Percentiles rank a stretch among this genome's conserved stretches.
These are phyloP conservation scores for Uropetala carovei DNA, from an alignment of 2,888 invertebrate genomes.

Conservation along the genomic window DNA sequence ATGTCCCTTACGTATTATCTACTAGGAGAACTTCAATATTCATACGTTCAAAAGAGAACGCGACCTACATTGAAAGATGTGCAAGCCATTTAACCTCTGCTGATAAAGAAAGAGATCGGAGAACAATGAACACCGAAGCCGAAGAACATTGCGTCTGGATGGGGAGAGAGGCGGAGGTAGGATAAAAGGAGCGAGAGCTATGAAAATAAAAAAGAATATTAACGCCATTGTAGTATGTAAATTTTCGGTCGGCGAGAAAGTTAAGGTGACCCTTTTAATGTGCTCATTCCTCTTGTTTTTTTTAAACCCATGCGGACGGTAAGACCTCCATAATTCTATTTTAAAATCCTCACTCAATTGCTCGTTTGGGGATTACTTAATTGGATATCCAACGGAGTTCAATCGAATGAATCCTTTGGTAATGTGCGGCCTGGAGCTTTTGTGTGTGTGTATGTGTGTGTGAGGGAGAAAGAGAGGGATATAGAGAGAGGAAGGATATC, in stretches of 20 bases:
- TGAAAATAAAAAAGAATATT: background rate
- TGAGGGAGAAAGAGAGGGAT: slow-evolving; percentile 1
- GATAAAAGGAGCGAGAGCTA: background rate
- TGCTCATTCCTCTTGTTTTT: background rate
- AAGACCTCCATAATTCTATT: background rate
- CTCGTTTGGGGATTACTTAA: slow-evolving; percentile 32
- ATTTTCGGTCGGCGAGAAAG: background rate
- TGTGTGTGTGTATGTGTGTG: too few species aligned
- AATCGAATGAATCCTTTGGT: background rate
- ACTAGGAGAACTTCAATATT: background rate
- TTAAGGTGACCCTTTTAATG: background rate
- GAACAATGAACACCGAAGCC: background rate
- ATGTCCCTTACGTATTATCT: background rate
- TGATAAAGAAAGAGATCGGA: background rate
- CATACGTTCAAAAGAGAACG: background rate
- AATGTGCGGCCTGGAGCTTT: background rate
- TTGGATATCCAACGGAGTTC: slow-evolving; percentile 11
- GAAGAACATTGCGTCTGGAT: background rate
- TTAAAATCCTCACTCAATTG: slow-evolving; percentile 1
- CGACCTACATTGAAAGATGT: background rate
- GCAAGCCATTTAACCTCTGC: background rate
- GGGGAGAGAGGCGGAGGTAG: background rate
- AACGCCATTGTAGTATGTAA: background rate
- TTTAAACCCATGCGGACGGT: background rate
- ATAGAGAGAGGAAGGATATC: background rate